Base-by-base conservation (phyloP, 64 coral and sea anemone genomes). In the Stylophora pistillata region DNA sequence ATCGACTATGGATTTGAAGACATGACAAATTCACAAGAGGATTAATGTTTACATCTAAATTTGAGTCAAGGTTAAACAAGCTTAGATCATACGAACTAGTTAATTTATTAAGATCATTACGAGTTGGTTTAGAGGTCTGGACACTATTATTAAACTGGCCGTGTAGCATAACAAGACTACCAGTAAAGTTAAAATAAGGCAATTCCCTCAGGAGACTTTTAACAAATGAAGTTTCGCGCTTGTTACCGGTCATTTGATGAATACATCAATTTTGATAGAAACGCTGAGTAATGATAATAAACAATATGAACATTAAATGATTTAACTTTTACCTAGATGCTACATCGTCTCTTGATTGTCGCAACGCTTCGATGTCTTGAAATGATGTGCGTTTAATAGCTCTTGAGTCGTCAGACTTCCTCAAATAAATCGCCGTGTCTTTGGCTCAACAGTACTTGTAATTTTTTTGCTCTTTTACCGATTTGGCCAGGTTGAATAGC, bases 81-180 rank as follows among this genome's bases (percentile, higher is more conserved):
- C n/a, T n/a, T n/a, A n/a, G n/a, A n/a, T n/a, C n/a, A n/a, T n/a
- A n/a, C n/a, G n/a, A n/a, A n/a, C n/a, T n/a, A n/a, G n/a, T n/a
- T n/a, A n/a, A n/a, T n/a, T n/a, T n/a, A n/a, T n/a, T n/a, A n/a
- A n/a, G n/a, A n/a, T n/a, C n/a, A n/a, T n/a, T n/a, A n/a, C n/a
- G n/a, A n/a, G n/a, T n/a, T n/a, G n/a, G n/a, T n/a, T n/a, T n/a
- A n/a, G n/a, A n/a, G n/a, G n/a, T n/a, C n/a, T n/a, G n/a, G n/a
- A n/a, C n/a, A n/a, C n/a, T n/a, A n/a, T n/a, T n/a, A n/a, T n/a
- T n/a, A 77, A 56, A 88, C 70, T 72, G 70, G 13, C 70, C 70
- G n/a, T 72, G 70, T 29, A 72, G 29, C 70, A 72, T 72, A 72
- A 72, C 70, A 72, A 72, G 70, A 72, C 70, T 72, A 72, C 70